A percentile compares a stretch with the other conserved stretches of the same genome.
Evolutionary conservation across 2,888 invertebrate species (phyloP).

Genomic region (Campaea margaritaria): DNA sequence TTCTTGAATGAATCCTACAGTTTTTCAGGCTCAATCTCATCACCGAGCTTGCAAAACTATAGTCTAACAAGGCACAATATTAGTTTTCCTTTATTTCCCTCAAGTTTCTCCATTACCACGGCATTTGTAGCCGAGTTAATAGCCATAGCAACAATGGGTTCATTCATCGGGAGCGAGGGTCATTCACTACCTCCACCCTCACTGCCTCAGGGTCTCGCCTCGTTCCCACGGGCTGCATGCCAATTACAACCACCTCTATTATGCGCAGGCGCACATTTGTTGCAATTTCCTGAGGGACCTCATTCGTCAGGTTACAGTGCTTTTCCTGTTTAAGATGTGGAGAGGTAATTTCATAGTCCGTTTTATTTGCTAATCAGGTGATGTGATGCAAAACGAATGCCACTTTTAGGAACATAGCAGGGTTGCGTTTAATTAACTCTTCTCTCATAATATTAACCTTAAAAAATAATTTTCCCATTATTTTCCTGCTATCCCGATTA

Average conservation of each 20-base stretch:
- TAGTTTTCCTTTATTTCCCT: conserved; percentile 27
- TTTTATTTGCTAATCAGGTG: conserved; percentile 3
- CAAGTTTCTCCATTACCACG: conserved; percentile 37
- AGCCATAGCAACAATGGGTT: conserved; percentile 37
- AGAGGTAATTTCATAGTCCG: not conserved
- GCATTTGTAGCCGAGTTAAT: conserved; percentile 39
- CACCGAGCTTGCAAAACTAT: no score
- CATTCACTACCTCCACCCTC: conserved; percentile 34
- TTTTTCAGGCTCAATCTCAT: no score
- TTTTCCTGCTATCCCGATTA: no score
- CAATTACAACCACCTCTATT: conserved; percentile 35
- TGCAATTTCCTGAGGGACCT: conserved; percentile 30
- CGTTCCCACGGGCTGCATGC: conserved; percentile 39
- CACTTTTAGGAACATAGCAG: not conserved
- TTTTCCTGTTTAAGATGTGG: conserved; percentile 13
- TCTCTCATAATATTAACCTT: no score
- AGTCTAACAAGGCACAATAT: conserved; percentile 8
- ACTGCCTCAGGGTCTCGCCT: conserved; percentile 34
- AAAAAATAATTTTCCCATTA: no score
- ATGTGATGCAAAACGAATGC: not conserved
- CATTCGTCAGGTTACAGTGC: conserved; percentile 12
- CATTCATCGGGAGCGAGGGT: conserved; percentile 38
- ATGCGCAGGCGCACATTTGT: conserved; percentile 26
- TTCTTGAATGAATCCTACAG: no score
- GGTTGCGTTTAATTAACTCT: not conserved